Evolutionary conservation across 2,113 vertebrate genomes (phyloP), one percentile per base, ranked within the genome.

Genomic region (Narcine bancroftii): DNA sequence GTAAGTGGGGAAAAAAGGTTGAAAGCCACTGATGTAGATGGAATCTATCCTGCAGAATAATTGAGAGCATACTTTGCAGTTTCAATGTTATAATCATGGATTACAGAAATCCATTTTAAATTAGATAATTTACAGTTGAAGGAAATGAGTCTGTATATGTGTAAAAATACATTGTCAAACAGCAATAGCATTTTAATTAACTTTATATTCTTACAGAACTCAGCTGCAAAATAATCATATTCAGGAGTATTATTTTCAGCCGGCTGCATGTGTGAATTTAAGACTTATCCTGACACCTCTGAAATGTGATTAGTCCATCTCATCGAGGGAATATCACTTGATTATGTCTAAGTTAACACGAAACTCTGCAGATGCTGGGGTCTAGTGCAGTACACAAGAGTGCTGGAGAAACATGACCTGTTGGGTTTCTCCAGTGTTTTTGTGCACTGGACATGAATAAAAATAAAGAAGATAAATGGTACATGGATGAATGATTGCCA

Each of bases 291-390:
- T 24, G 15, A 3, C 24, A 91, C 21, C 65, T 29, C 42, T 91
- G 36, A 69, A 33, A 69, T 71, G 42, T 69, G 65, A 47, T 42
- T 33, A 45, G 63, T 29, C 89, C 47, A 26, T 91, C 42, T 29
- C 66, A 69, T 29, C 42, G 45, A 45, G 89, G 42, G 71, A 91
- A 69, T 26, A 71, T 66, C 89, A 69, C 89, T 26, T 91, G 81
- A 91, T 91, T 69, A 10, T 53, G 56, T 85, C n/a, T n/a, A n/a
- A n/a, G n/a, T n/a, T n/a, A n/a, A n/a, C n/a, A n/a, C n/a, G n/a
- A n/a, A n/a, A n/a, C n/a, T n/a, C n/a, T n/a, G n/a, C n/a, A n/a
- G n/a, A n/a, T n/a, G n/a, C n/a, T n/a, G n/a, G n/a, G n/a, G n/a
- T n/a, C n/a, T n/a, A n/a, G n/a, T n/a, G n/a, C n/a, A n/a, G n/a